Evolutionary conservation across 2,888 invertebrate genomes (phyloP), one percentile per base, ranked within the genome.

Genomic region (Pycnomerus fuliginosus): DNA sequence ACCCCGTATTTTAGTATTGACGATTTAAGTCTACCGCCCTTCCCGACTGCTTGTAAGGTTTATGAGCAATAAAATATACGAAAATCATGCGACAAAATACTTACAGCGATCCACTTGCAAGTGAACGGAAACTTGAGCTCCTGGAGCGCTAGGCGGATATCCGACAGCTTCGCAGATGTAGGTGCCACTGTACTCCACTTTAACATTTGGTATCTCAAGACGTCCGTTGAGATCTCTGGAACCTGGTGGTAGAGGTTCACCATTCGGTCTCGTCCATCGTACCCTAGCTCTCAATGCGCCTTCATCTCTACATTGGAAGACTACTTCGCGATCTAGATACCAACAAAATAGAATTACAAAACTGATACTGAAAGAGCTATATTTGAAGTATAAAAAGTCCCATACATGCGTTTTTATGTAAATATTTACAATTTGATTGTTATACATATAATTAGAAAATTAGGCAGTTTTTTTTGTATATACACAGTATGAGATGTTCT

Each of bases 251-350:
- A 95, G 69, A 0, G 85, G 82, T 38, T 78, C 73, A 16, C 85
- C 84, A 35, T 84, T 83, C 29, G 83, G 85, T 36, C 87, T 79
- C 0, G 80, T 66, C 88, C 90, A 91, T 20, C 79, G 79, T 3
- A 94, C 90, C 34, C 77, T 77, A 2, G 87, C 86, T 38, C 92
- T 78, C 1, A 80, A 68, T 1, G 80, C 80, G n/a, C 95, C 90
- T 72, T 91, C 91, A 63, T 94, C 93, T 53, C 93, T 85, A 67
- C 96, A 96, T 73, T 87, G 87, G 79, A 95, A 90, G 20, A 93
- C 90, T 23, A 94, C 94, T 71, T 94, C 93, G 25, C 89, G 85
- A 70, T 90, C 95, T 92, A 58, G 29, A 58, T 36, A 25, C n/a
- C n/a, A n/a, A n/a, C n/a, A n/a, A n/a, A n/a, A n/a, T n/a, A n/a